These are phyloP conservation scores for Eudasyphora cyanicolor DNA, from an alignment of 2,888 invertebrate species.

Conservation along the genomic window DNA sequence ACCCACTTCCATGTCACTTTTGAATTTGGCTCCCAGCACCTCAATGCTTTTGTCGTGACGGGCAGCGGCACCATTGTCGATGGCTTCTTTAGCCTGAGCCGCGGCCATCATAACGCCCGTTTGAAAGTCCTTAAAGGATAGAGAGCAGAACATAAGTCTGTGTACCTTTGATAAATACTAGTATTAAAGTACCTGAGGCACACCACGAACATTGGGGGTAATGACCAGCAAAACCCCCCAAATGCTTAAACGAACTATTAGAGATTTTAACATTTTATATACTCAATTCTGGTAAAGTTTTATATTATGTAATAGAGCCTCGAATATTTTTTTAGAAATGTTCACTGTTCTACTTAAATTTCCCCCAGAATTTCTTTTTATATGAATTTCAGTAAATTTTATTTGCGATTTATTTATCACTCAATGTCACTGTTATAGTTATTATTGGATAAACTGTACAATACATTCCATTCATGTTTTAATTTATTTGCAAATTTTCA, in stretches of 20 bases:
- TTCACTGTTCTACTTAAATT: too few species aligned
- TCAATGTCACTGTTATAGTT: background rate
- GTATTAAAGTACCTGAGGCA: background rate
- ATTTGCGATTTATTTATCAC: background rate
- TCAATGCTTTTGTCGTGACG: constrained; percentile 68
- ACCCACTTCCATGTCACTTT: constrained; percentile 65
- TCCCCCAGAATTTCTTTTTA: too few species aligned
- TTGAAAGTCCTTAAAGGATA: constrained; percentile 68
- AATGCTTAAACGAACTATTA: background rate
- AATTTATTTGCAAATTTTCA: background rate
- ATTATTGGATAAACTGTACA: background rate
- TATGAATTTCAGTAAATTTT: background rate
- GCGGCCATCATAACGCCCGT: constrained; percentile 66
- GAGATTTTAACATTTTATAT: background rate
- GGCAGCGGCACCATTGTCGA: constrained; percentile 70
- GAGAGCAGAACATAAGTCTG: background rate
- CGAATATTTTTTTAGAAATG: too few species aligned
- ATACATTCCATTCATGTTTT: background rate
- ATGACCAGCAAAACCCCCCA: background rate
- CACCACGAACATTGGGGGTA: background rate
- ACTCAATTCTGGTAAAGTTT: background rate
- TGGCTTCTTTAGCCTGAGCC: constrained; percentile 68
- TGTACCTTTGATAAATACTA: background rate
- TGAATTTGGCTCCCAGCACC: constrained; percentile 67
- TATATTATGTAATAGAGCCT: too few species aligned